These are phyloP conservation scores for Amblyopsis hoosieri DNA, from an alignment of 2,797 vertebrate genomes.

Conservation along the genomic window DNA sequence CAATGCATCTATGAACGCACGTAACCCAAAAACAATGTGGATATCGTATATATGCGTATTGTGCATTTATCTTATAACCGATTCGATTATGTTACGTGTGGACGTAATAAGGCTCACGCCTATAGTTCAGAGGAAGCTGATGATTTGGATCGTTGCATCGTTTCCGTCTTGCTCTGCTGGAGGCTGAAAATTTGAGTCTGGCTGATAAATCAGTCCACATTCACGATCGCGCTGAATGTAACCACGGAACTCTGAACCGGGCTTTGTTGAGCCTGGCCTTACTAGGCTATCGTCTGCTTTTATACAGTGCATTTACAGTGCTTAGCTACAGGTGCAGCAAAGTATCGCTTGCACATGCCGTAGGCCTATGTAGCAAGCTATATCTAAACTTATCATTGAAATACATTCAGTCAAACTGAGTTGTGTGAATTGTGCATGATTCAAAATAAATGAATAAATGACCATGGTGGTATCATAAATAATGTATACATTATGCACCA, in stretches of 20 bases:
- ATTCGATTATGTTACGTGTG: background rate
- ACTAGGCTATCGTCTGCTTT: too few species aligned
- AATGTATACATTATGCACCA: background rate
- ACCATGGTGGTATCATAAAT: background rate
- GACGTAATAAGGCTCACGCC: slow-evolving; percentile 32
- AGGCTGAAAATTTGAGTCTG: slow-evolving; percentile 67
- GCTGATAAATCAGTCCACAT: slow-evolving; percentile 56
- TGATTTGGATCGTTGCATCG: slow-evolving; percentile 25
- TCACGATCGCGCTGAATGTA: slow-evolving; percentile 51
- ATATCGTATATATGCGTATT: slow-evolving; percentile 7
- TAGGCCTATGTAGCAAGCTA: too few species aligned
- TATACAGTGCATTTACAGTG: too few species aligned
- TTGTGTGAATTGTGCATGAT: slow-evolving; percentile 5
- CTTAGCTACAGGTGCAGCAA: too few species aligned
- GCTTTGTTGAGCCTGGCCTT: background rate
- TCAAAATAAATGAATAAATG: background rate
- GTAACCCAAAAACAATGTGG: slow-evolving; percentile 33
- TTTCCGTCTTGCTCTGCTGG: slow-evolving; percentile 48
- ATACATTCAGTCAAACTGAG: slow-evolving; percentile 12
- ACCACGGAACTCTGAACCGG: slow-evolving; percentile 42
- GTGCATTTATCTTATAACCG: background rate
- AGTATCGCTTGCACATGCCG: too few species aligned
- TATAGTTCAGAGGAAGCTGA: slow-evolving; percentile 37
- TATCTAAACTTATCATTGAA: background rate
- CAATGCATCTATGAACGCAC: slow-evolving; percentile 51